Percentiles rank a stretch among this genome's conserved stretches.
These are phyloP conservation scores for Stichopus chloronotus DNA, from an alignment of 35 echinoderm and acorn worm species.

Conservation along the genomic window DNA sequence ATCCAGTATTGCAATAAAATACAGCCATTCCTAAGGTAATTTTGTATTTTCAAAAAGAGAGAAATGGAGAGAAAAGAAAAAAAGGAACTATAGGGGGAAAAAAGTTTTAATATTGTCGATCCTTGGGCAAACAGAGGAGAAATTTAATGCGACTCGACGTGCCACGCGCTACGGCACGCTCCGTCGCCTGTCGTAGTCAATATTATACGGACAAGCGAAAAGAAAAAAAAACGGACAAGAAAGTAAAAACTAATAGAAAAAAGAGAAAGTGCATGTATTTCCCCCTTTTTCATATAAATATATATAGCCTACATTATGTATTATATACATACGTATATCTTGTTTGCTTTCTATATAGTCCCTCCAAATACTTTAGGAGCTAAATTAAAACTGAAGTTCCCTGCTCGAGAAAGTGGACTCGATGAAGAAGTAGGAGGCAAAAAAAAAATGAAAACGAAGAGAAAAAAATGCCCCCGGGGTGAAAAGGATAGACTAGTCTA, in stretches of 20 bases:
- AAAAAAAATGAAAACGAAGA: background rate
- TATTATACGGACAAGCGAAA: slow-evolving; percentile 23
- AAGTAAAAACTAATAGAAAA: background rate
- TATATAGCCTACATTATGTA: background rate
- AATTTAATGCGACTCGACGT: slow-evolving; percentile 36
- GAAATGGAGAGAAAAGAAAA: background rate
- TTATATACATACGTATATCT: background rate
- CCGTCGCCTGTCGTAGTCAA: slow-evolving; percentile 22
- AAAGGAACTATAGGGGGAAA: background rate
- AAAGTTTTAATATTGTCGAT: slow-evolving; percentile 24
- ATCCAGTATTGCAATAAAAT: background rate
- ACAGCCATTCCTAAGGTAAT: too few species aligned
- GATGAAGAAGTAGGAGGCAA: too few species aligned
- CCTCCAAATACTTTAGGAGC: slow-evolving; percentile 2
- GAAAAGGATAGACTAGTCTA: slow-evolving; percentile 12
- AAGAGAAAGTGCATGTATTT: background rate
- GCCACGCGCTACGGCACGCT: slow-evolving; percentile 22
- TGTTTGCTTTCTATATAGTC: background rate
- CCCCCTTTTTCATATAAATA: background rate
- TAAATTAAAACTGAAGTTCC: slow-evolving; percentile 40
- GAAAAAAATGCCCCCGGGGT: background rate
- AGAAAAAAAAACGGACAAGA: background rate
- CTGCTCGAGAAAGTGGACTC: slow-evolving; percentile 3
- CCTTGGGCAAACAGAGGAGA: slow-evolving; percentile 17
- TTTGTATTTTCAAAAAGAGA: too few species aligned